A percentile compares a stretch with the other conserved stretches of the same genome.
These are phyloP conservation scores for Polyergus mexicanus DNA, from an alignment of 1,140 invertebrate species.

Conservation along the genomic window DNA sequence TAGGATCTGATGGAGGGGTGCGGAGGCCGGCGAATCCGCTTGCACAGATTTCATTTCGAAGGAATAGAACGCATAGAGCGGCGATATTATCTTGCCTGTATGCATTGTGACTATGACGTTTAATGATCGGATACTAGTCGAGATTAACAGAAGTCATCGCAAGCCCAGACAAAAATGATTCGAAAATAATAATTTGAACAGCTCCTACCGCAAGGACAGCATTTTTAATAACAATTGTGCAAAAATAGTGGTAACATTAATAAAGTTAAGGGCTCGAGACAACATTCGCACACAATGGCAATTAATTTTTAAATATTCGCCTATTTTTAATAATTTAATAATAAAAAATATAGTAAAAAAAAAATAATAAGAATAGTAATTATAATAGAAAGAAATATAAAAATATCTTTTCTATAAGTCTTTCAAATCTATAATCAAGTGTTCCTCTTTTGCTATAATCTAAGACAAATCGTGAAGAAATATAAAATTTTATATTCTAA, in stretches of 20 bases:
- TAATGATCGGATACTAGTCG: conserved; percentile 29
- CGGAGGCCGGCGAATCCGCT: conserved; percentile 50
- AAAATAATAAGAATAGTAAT: background rate
- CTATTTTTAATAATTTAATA: too few species aligned
- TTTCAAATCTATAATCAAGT: too few species aligned
- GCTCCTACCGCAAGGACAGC: background rate
- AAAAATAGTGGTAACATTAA: background rate
- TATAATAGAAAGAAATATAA: background rate
- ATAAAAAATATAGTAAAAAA: background rate
- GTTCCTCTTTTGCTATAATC: too few species aligned
- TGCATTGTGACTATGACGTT: conserved; percentile 20
- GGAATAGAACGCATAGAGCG: conserved; percentile 61
- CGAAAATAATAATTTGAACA: background rate
- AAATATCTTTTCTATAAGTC: too few species aligned
- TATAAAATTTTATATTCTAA: too few species aligned
- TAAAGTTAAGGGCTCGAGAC: background rate
- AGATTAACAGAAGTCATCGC: background rate
- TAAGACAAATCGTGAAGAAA: too few species aligned
- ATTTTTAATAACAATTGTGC: background rate
- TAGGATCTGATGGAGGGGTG: conserved; percentile 3
- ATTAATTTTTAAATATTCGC: background rate
- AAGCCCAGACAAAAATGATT: background rate
- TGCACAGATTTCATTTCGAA: conserved; percentile 79
- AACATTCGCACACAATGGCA: background rate
- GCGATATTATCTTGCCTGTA: conserved; percentile 59